phyloP scores from a whole-genome alignment of 2,797 vertebrate genomes.

The Gymnothorax reevesii region DNA sequence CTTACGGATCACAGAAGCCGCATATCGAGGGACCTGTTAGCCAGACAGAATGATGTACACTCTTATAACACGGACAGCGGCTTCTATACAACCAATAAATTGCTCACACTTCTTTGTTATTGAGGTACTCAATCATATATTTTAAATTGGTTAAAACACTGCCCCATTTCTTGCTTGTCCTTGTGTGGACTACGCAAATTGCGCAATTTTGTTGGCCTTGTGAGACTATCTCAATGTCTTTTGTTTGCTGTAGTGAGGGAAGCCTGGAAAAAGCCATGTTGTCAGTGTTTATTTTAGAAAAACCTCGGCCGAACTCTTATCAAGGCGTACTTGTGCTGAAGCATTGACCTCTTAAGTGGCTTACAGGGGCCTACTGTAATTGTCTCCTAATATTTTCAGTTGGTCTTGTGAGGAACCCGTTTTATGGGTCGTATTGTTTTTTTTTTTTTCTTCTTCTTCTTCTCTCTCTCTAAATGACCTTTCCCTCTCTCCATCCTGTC shows the following conservation, averaged over 20 bases:
- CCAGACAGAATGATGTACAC: slow-evolving; percentile 15
- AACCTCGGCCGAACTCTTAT: slow-evolving; percentile 11
- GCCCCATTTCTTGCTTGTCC: slow-evolving; percentile 2
- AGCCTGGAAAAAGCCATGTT: neutral
- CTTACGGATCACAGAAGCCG: neutral
- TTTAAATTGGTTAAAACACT: neutral
- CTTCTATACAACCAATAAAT: slow-evolving; percentile 35
- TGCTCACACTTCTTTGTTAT: slow-evolving; percentile 31
- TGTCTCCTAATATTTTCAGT: slow-evolving; percentile 35
- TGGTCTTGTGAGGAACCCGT: slow-evolving; percentile 33
- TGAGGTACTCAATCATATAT: slow-evolving; percentile 27
- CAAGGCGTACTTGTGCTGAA: slow-evolving; percentile 7
- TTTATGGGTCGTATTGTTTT: slow-evolving; percentile 25
- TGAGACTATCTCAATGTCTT: neutral
- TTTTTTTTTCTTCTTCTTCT: neutral
- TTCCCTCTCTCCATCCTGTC: no score
- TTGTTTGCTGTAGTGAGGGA: neutral
- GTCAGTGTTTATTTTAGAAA: neutral
- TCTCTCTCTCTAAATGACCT: neutral
- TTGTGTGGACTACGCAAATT: slow-evolving; percentile 19
- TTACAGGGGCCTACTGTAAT: slow-evolving; percentile 27
- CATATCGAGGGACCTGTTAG: neutral
- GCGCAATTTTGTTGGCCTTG: slow-evolving; percentile 14
- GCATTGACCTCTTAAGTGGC: slow-evolving; percentile 10
- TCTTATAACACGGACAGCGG: slow-evolving; percentile 13